phyloP scores from a whole-genome alignment of 2,888 invertebrate genomes.

The Agonopterix arenella region DNA sequence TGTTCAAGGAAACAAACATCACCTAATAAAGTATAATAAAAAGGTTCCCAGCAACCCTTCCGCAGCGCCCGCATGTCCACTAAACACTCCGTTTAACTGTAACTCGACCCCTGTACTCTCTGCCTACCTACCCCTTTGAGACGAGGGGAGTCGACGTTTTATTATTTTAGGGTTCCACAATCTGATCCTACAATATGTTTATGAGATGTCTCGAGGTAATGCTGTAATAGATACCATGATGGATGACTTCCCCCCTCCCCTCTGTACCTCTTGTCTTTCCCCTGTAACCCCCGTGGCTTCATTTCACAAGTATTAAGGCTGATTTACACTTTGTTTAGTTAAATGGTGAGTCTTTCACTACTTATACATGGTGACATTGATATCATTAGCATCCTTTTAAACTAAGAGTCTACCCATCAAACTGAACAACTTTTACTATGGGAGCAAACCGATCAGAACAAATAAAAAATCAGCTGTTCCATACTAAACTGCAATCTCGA shows the following conservation, averaged over 20 bases:
- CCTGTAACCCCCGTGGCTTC: background rate
- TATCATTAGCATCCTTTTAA: too few species aligned
- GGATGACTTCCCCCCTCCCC: slow-evolving; percentile 10
- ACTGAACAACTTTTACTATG: too few species aligned
- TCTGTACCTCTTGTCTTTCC: too few species aligned
- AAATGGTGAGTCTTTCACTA: too few species aligned
- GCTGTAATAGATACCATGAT: slow-evolving; percentile 20
- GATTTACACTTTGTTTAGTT: background rate
- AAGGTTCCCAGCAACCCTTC: background rate
- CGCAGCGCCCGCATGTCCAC: background rate
- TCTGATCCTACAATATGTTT: slow-evolving; percentile 27
- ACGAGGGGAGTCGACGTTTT: background rate
- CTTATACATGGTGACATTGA: too few species aligned
- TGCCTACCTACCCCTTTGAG: background rate
- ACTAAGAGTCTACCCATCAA: too few species aligned
- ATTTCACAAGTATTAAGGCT: background rate
- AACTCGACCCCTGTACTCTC: background rate
- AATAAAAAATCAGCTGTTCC: too few species aligned
- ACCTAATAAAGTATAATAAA: background rate
- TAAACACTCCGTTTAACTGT: background rate
- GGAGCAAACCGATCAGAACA: too few species aligned
- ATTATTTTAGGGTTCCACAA: background rate
- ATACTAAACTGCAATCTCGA: too few species aligned
- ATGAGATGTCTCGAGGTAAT: slow-evolving; percentile 25
- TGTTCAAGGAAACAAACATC: background rate